phyloP scores from a whole-genome alignment of 2,797 vertebrate species.

The Melopsittacus undulatus region DNA sequence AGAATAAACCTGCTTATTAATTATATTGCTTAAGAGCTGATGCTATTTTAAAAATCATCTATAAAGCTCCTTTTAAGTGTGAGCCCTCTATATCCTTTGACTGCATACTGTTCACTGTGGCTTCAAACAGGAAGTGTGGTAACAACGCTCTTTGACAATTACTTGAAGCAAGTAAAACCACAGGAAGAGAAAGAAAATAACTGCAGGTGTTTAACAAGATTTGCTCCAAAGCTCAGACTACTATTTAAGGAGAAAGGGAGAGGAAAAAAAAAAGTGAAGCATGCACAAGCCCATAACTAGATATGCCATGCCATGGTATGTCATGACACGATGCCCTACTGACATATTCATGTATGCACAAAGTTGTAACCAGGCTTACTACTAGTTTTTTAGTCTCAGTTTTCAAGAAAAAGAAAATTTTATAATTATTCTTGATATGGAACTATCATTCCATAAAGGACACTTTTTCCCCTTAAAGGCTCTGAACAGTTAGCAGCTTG shows the following conservation, averaged over 20 bases:
- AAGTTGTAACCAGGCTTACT: not conserved
- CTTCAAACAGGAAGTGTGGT: constrained; percentile 12
- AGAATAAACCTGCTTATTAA: not conserved
- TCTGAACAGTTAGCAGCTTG: not conserved
- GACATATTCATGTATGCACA: not conserved
- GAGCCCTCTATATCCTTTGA: not conserved
- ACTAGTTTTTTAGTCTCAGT: not conserved
- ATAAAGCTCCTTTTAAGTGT: not conserved
- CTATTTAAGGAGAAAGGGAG: not conserved
- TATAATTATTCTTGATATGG: not conserved
- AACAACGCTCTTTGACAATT: not conserved
- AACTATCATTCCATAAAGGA: not conserved
- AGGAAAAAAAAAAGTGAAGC: accelerated
- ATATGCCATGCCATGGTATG: not conserved
- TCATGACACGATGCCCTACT: not conserved
- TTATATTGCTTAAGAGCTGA: not conserved
- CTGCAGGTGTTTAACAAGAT: not conserved
- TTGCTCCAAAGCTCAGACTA: not conserved
- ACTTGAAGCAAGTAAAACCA: constrained; percentile 21
- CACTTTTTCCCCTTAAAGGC: not conserved
- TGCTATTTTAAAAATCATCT: not conserved
- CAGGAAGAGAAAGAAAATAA: constrained; percentile 32
- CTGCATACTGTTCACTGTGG: not conserved
- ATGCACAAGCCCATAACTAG: not conserved
- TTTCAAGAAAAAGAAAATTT: not conserved